These are phyloP conservation scores for Speoplatyrhinus poulsoni DNA, from an alignment of 2,113 vertebrate species.

Conservation along the genomic window DNA sequence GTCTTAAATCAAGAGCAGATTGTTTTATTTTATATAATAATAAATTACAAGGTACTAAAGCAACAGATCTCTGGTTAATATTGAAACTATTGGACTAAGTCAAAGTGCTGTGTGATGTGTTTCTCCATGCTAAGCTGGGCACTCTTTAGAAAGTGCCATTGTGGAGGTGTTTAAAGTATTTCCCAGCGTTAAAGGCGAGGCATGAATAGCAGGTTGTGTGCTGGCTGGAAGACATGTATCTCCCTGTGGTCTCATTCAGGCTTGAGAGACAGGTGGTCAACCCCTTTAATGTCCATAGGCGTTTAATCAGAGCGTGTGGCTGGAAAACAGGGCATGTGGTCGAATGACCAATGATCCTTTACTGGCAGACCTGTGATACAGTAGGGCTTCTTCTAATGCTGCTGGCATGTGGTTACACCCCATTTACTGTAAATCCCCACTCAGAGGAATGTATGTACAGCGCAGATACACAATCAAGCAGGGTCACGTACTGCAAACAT, in stretches of 20 bases:
- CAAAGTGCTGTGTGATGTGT: conserved; percentile 20
- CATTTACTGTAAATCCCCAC: conserved; percentile 11
- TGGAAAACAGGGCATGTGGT: conserved; percentile 50
- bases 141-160: conserved; percentile 55
- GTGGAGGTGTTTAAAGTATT: conserved; percentile 55
- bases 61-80: too few species aligned
- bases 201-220: conserved; percentile 65
- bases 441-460: conserved; percentile 31
- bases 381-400: conserved; percentile 40
- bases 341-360: conserved; percentile 50
- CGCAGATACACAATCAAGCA: conserved; percentile 41
- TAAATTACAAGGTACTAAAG: neutral
- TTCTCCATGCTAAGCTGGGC: conserved; percentile 52
- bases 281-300: conserved; percentile 66
- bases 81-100: conserved; percentile 7
- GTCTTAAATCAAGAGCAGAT: conserved; percentile 38
- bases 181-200: conserved; percentile 56
- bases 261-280: conserved; percentile 73
- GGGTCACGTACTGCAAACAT: conserved; percentile 44
- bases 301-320: conserved; percentile 67
- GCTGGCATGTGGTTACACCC: conserved; percentile 53
- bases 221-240: conserved; percentile 56
- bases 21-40: neutral
- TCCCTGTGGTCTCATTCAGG: conserved; percentile 70
- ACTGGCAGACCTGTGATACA: conserved; percentile 51